A percentile compares a stretch with the other conserved stretches of the same genome.
Evolutionary conservation across 2,888 invertebrate species (phyloP).

Genomic region (Augochlorella aurata): DNA sequence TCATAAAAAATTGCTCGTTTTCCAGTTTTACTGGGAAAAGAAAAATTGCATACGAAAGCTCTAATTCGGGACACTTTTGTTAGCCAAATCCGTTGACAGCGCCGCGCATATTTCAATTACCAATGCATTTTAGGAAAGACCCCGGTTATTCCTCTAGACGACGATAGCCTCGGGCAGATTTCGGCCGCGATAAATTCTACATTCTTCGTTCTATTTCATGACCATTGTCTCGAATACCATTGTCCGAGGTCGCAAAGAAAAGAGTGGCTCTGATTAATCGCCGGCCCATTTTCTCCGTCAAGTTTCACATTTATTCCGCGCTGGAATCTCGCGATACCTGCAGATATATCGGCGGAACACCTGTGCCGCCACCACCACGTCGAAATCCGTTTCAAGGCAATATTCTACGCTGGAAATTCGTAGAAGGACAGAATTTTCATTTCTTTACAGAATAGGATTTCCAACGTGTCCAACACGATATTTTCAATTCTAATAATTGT

Average conservation of each 20-base stretch:
- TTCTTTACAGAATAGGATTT: no score
- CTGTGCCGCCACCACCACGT: neutral
- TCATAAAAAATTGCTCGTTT: no score
- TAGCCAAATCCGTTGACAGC: neutral
- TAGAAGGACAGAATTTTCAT: no score
- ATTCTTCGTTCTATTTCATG: slow-evolving; percentile 7
- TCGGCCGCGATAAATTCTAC: slow-evolving; percentile 2
- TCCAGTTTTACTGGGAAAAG: no score
- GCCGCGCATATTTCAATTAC: neutral
- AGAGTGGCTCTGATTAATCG: neutral
- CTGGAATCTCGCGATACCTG: slow-evolving; percentile 16
- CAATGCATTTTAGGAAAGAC: neutral
- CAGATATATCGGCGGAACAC: neutral
- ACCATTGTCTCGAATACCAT: slow-evolving; percentile 10
- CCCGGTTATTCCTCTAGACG: neutral
- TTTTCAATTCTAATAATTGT: no score
- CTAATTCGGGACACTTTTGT: no score
- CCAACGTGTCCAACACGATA: no score
- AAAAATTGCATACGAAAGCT: no score
- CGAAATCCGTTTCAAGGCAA: neutral
- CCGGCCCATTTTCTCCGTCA: neutral
- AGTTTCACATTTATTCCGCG: slow-evolving; percentile 21
- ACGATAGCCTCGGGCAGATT: neutral
- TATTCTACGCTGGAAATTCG: neutral
- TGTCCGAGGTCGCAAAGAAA: neutral